These are phyloP conservation scores for Argyresthia goedartella DNA, from an alignment of 2,888 invertebrate species.

Conservation along the genomic window DNA sequence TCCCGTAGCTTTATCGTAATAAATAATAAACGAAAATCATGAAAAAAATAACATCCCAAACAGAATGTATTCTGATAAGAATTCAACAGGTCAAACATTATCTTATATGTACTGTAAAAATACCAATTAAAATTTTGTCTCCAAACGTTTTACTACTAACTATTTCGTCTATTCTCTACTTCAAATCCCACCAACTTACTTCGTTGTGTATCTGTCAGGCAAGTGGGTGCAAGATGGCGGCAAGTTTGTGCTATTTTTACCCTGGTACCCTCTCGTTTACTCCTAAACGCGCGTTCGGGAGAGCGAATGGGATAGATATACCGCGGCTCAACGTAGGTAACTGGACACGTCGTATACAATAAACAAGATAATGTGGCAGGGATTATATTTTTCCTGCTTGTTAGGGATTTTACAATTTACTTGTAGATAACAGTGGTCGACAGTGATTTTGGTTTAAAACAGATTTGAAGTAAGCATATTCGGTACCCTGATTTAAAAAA, in stretches of 20 bases:
- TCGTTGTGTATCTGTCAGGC: constrained; percentile 34
- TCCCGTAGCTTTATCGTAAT: no score
- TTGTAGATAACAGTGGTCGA: no score
- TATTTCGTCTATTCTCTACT: no score
- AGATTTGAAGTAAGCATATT: no score
- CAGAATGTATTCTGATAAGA: neutral
- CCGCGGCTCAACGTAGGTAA: constrained; percentile 56
- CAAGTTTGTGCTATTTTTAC: constrained; percentile 56
- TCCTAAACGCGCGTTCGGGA: constrained; percentile 13
- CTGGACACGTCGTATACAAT: constrained; percentile 65
- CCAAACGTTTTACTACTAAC: no score
- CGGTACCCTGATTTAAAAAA: no score
- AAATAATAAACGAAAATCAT: neutral
- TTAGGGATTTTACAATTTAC: no score
- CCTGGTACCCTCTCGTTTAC: constrained; percentile 36
- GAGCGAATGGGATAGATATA: constrained; percentile 44
- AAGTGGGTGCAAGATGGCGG: constrained; percentile 64
- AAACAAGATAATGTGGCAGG: constrained; percentile 44
- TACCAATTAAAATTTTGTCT: no score
- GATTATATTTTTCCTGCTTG: constrained; percentile 24
- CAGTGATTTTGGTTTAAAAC: no score
- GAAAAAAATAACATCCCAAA: neutral
- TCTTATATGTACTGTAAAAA: no score
- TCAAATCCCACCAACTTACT: no score
- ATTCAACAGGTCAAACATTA: neutral